phyloP scores from a whole-genome alignment of 2,797 vertebrate species.

The Alexandromys oeconomus region DNA sequence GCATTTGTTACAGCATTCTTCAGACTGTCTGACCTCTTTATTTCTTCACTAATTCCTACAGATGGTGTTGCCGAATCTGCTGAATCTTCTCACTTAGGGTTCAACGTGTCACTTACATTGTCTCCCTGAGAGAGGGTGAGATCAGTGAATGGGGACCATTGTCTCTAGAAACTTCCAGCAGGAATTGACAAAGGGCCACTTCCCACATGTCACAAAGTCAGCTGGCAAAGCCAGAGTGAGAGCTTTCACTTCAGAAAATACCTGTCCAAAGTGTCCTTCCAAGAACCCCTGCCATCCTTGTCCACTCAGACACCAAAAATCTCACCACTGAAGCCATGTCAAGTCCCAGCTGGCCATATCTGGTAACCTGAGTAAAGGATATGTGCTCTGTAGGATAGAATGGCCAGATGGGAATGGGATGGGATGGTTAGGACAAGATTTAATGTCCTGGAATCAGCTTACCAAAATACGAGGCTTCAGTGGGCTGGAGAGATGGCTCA shows the following conservation, averaged over 20 bases:
- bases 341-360: neutral
- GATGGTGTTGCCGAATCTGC: accelerated
- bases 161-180: neutral
- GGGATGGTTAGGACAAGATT: neutral
- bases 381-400: neutral
- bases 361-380: neutral
- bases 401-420: neutral
- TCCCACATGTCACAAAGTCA: neutral
- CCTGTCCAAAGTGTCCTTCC: neutral
- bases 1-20: neutral
- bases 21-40: neutral
- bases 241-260: neutral
- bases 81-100: neutral
- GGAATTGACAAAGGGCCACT: neutral
- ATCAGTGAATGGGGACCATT: accelerated
- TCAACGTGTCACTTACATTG: neutral
- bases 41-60: neutral
- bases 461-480: neutral
- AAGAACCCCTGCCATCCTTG: neutral
- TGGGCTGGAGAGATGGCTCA: too few relatives aligned
- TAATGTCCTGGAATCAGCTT: neutral
- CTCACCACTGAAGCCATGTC: neutral
- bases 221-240: neutral
- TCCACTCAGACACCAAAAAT: neutral
- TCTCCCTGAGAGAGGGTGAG: neutral